A percentile compares a stretch with the other conserved stretches of the same genome.
phyloP scores from a whole-genome alignment of 2,113 vertebrate genomes.

The Trichomycterus rosablanca region DNA sequence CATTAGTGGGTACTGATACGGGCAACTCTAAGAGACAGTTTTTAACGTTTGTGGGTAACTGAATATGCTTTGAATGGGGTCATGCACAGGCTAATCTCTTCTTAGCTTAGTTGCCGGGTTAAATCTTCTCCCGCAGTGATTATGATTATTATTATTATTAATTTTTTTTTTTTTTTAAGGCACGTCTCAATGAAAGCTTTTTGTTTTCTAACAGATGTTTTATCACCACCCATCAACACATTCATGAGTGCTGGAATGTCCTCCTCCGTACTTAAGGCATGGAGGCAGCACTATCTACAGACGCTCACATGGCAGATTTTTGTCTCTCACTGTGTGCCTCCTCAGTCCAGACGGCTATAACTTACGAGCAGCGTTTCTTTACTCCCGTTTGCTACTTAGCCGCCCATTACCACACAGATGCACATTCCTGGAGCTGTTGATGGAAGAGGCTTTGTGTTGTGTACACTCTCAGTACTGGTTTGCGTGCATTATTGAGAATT shows the following conservation, averaged over 20 bases:
- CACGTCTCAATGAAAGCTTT: not conserved
- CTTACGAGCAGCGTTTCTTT: too few species aligned
- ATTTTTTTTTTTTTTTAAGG: too few species aligned
- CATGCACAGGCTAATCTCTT: too few species aligned
- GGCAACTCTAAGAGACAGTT: too few species aligned
- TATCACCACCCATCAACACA: not conserved
- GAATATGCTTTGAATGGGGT: too few species aligned
- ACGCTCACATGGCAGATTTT: constrained; percentile 12
- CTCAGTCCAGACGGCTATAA: constrained; percentile 10
- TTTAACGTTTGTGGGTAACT: too few species aligned
- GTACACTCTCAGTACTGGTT: not conserved
- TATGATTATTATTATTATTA: not conserved
- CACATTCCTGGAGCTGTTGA: constrained; percentile 3
- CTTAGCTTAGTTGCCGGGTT: too few species aligned
- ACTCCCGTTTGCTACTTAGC: not conserved
- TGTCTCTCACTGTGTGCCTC: constrained; percentile 16
- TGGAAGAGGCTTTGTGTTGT: constrained; percentile 3
- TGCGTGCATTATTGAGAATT: not conserved
- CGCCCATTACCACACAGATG: not conserved
- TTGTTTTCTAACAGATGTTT: constrained; percentile 6
- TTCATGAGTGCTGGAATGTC: constrained; percentile 19
- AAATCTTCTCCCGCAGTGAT: too few species aligned
- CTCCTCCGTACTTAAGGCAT: constrained; percentile 16
- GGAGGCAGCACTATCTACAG: constrained; percentile 15
- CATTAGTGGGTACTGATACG: too few species aligned